phyloP scores from a whole-genome alignment of 2,888 invertebrate species.

The Caradrina kadenii region DNA sequence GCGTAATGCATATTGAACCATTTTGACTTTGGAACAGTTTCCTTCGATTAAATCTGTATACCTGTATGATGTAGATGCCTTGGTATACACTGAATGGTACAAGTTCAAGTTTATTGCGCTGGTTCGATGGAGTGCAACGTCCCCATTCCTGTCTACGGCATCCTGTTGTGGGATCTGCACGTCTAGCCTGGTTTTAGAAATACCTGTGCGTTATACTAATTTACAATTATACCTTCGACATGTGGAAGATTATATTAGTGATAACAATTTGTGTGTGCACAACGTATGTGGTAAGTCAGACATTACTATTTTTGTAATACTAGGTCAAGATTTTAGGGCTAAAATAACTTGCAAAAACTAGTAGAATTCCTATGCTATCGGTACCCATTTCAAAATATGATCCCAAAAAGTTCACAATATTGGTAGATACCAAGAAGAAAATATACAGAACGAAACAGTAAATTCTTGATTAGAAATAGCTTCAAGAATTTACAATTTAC shows the following conservation, averaged over 20 bases:
- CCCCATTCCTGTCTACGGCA: constrained; percentile 76
- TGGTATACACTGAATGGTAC: constrained; percentile 62
- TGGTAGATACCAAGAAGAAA: too few species aligned
- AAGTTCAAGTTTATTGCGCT: constrained; percentile 65
- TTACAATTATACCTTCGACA: constrained; percentile 15
- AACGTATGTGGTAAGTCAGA: constrained; percentile 57
- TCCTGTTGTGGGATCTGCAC: constrained; percentile 69
- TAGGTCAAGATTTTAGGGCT: background rate
- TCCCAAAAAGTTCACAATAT: too few species aligned
- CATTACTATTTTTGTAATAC: background rate
- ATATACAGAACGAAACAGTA: too few species aligned
- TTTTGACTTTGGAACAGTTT: background rate
- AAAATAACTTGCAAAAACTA: background rate
- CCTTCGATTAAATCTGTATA: constrained; percentile 19
- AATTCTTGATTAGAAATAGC: too few species aligned
- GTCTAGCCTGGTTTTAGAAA: constrained; percentile 47
- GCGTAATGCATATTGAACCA: constrained; percentile 8
- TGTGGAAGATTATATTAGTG: constrained; percentile 58
- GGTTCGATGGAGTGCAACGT: constrained; percentile 77
- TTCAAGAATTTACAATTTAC: too few species aligned
- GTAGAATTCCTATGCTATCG: background rate
- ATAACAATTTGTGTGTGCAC: constrained; percentile 49
- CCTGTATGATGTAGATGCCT: constrained; percentile 23
- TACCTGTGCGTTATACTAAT: constrained; percentile 30
- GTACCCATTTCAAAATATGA: too few species aligned